Evolutionary conservation across 2,888 invertebrate species (phyloP).

Genomic region (Volucella bombylans): DNA sequence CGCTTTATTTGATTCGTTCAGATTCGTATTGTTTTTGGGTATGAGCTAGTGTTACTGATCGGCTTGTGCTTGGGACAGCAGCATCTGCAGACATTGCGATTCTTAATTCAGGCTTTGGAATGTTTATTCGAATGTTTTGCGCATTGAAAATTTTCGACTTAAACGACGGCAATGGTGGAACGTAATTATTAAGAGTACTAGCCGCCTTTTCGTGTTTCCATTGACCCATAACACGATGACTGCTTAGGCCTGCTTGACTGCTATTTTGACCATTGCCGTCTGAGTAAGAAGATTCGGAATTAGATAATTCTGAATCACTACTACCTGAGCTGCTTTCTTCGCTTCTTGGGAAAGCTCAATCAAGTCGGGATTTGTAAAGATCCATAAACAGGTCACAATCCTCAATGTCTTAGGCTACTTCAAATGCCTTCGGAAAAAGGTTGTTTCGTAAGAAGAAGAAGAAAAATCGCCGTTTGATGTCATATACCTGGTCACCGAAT

Average conservation of each 20-base stretch:
- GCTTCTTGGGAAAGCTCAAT: constrained; percentile 86
- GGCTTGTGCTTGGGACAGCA: constrained; percentile 29
- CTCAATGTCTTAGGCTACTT: constrained; percentile 91
- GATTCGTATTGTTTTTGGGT: constrained; percentile 37
- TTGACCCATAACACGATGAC: constrained; percentile 61
- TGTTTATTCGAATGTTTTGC: constrained; percentile 81
- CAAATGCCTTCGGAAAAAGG: constrained; percentile 91
- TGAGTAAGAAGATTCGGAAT: constrained; percentile 86
- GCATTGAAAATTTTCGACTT: constrained; percentile 81
- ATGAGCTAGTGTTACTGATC: constrained; percentile 49
- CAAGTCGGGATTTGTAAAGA: constrained; percentile 85
- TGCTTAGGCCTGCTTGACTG: constrained; percentile 65
- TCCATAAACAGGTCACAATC: constrained; percentile 95
- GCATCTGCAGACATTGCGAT: constrained; percentile 51
- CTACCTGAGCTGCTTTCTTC: constrained; percentile 75
- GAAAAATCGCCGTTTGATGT: constrained; percentile 93
- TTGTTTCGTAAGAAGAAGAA: constrained; percentile 91
- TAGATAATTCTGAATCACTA: constrained; percentile 85
- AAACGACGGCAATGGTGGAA: constrained; percentile 82
- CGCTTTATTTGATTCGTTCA: constrained; percentile 2
- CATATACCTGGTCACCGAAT: constrained; percentile 90
- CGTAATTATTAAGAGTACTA: constrained; percentile 79
- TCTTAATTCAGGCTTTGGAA: constrained; percentile 81
- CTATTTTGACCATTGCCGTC: constrained; percentile 66
- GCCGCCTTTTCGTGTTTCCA: constrained; percentile 75